Conservation (phyloP, 2,888 invertebrate species). For the Ophioninae sp. region DNA sequence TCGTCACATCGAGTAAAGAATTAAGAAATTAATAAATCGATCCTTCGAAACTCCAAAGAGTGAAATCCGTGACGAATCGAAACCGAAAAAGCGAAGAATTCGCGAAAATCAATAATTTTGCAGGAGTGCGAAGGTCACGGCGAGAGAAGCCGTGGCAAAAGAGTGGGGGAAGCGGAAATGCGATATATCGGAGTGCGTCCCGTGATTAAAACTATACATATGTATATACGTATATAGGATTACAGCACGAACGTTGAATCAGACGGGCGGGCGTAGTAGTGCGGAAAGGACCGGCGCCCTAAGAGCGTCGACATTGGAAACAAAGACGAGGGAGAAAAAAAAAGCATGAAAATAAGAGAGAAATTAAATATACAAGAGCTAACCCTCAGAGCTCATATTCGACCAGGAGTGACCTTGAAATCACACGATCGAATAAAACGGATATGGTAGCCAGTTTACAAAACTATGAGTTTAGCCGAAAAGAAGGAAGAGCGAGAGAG, state of each 20-base stretch:
- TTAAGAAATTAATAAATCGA: not conserved
- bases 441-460: conserved; percentile 5
- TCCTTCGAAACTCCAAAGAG: not conserved
- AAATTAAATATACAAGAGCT: not conserved
- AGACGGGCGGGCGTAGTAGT: not conserved
- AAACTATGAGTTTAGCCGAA: conserved; percentile 15
- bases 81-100: conserved; percentile 38
- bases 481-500: conserved; percentile 25
- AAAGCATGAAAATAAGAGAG: not conserved
- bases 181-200: conserved; percentile 28
- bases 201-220: conserved; percentile 15
- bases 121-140: conserved; percentile 65
- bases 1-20: not conserved
- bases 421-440: not conserved
- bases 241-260: conserved; percentile 4
- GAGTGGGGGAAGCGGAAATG: conserved; percentile 30
- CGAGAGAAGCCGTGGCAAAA: conserved; percentile 6
- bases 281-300: conserved; percentile 53
- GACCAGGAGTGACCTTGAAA: not conserved
- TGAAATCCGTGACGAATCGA: not conserved
- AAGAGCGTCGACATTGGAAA: conserved; percentile 31
- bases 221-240: conserved; percentile 2
- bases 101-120: conserved; percentile 65
- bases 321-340: not conserved
- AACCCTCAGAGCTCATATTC: not conserved